These are phyloP conservation scores for Uria lomvia DNA, from an alignment of 2,113 vertebrate genomes.

Conservation along the genomic window DNA sequence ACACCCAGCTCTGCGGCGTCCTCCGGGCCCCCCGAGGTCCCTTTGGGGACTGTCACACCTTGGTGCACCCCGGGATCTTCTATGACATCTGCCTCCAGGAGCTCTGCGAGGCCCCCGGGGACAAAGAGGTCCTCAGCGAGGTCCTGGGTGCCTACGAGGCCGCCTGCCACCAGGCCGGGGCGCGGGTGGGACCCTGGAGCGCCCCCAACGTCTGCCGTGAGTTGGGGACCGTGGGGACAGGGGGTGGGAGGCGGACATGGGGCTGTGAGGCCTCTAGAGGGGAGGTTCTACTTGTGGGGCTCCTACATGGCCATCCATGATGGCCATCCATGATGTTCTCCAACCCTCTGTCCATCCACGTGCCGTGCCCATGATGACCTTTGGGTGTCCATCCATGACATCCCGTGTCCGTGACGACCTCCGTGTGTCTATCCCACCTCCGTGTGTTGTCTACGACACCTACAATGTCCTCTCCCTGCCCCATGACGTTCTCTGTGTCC, in stretches of 20 bases:
- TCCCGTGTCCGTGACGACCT: background rate
- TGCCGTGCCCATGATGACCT: too few species aligned
- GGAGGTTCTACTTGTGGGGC: background rate
- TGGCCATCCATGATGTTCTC: too few species aligned
- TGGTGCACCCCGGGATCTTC: background rate
- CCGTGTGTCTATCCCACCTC: background rate
- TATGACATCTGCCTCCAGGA: background rate
- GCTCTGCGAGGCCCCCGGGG: background rate
- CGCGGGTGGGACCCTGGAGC: background rate
- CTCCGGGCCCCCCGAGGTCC: background rate
- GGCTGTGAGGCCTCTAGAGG: accelerated
- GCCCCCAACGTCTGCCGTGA: background rate
- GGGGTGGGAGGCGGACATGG: background rate
- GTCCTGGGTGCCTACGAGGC: background rate
- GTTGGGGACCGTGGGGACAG: background rate
- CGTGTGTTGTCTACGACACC: too few species aligned
- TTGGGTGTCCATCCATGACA: background rate
- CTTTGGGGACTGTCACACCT: background rate
- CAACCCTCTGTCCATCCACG: background rate
- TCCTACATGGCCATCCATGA: accelerated
- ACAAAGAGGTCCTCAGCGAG: background rate
- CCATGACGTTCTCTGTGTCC: too few species aligned
- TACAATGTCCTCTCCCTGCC: background rate
- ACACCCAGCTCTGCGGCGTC: background rate
- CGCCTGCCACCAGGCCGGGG: background rate